Evolutionary conservation across 1,140 invertebrate genomes (phyloP).

Genomic region (Battus philenor): DNA sequence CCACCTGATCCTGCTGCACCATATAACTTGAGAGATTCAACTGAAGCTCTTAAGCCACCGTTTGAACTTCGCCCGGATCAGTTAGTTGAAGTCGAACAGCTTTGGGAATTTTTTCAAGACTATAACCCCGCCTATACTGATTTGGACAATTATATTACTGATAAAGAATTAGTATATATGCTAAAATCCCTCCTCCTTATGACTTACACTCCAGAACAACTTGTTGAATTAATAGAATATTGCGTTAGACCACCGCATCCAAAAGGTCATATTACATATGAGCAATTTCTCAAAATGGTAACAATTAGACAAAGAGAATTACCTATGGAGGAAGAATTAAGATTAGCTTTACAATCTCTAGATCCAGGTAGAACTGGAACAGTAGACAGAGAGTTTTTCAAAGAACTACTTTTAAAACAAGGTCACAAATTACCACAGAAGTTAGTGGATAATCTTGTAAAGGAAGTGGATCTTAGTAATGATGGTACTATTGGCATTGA

Average conservation of each 20-base stretch:
- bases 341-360: constrained; percentile 49
- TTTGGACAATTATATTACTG: constrained; percentile 54
- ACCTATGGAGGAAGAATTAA: constrained; percentile 56
- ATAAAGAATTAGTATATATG: constrained; percentile 65
- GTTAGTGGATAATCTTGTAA: constrained; percentile 51
- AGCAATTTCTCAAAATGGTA: constrained; percentile 64
- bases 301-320: constrained; percentile 56
- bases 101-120: constrained; percentile 61
- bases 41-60: constrained; percentile 50
- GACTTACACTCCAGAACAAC: constrained; percentile 57
- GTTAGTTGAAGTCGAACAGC: constrained; percentile 54
- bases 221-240: constrained; percentile 52
- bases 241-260: constrained; percentile 57
- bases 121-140: constrained; percentile 64
- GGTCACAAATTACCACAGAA: constrained; percentile 55
- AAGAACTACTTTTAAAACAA: constrained; percentile 43
- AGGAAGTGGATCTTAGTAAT: constrained; percentile 63
- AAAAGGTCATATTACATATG: constrained; percentile 53
- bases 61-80: constrained; percentile 58
- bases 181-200: constrained; percentile 54
- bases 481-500: constrained; percentile 63
- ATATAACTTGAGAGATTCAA: constrained; percentile 52
- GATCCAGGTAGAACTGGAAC: constrained; percentile 46
- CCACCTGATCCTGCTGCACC: constrained; percentile 60
- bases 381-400: constrained; percentile 52